Percentiles rank a stretch among this genome's conserved stretches.
These are phyloP conservation scores for Catalaphyllia jardinei DNA, from an alignment of 64 coral and sea anemone genomes.

Conservation along the genomic window DNA sequence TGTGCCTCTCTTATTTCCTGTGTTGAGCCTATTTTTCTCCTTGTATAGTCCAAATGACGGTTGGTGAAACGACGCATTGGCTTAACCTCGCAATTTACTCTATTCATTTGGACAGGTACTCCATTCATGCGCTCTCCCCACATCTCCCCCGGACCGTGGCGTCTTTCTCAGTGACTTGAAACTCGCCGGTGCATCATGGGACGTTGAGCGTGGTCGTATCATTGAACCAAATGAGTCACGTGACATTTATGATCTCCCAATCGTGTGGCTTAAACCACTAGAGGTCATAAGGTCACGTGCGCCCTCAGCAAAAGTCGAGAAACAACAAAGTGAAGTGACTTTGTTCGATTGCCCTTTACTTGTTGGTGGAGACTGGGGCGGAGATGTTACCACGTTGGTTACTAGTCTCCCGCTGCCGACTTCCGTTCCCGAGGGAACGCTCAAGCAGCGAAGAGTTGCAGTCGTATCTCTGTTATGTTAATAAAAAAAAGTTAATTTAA, in stretches of 20 bases:
- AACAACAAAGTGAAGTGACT: background rate
- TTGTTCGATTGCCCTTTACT: slow-evolving; percentile 50
- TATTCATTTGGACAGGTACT: slow-evolving; percentile 19
- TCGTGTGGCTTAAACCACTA: slow-evolving; percentile 26
- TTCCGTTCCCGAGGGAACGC: background rate
- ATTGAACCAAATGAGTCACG: background rate
- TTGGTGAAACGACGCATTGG: background rate
- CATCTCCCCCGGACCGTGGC: slow-evolving; percentile 30
- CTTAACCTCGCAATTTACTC: background rate
- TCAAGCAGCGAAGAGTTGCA: slow-evolving; percentile 23
- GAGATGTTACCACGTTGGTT: background rate
- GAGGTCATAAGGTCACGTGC: slow-evolving; percentile 36
- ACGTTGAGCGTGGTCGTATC: background rate
- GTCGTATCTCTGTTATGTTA: background rate
- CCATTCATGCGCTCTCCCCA: background rate
- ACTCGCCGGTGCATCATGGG: slow-evolving; percentile 44
- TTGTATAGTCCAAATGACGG: too few species aligned
- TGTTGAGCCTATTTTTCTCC: too few species aligned
- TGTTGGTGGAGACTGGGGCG: background rate
- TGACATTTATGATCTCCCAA: slow-evolving; percentile 22
- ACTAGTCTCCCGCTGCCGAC: slow-evolving; percentile 39
- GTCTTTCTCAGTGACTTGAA: slow-evolving; percentile 25
- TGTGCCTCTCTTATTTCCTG: too few species aligned
- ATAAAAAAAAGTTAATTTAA: background rate
- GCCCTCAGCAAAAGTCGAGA: slow-evolving; percentile 7